Evolutionary conservation across 2,113 vertebrate genomes (phyloP), one percentile per base, ranked within the genome.

Genomic region (Nesospiza acunhae): DNA sequence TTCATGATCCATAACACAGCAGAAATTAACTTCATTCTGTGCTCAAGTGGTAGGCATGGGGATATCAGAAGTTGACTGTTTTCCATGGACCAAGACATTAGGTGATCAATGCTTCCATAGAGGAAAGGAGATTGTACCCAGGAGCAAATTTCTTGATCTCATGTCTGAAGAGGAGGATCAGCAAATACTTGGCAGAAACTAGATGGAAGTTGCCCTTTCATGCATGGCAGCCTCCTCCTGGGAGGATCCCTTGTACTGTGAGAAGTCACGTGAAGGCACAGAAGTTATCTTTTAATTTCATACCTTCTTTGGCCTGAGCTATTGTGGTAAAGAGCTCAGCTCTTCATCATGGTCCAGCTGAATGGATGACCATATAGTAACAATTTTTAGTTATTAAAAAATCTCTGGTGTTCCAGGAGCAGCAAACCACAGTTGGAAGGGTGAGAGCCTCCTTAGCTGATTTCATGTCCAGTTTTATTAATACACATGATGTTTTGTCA

Each of bases 401-500:
- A 53, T 62, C 66, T 69, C 23, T 72, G 18, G 31, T 42, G 22
- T 63, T 85, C 86, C 6, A 9, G 31, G 31, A 89, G 49, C 35
- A 82, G 44, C 22, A 92, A 72, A 63, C 8, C 0, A 0, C 39
- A 82, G 35, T 5, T 78, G 23, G 70, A 91, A 81, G 47, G 30
- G 35, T 84, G 46, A 56, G 46, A 77, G 42, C 31, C 5, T 77
- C 30, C 10, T 44, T 42, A 64, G 27, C 35, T 84, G 31, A 59
- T 52, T 56, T 82, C 27, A 56, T 5, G 20, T 49, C 20, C 49
- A 72, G 24, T 22, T 72, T 87, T 72, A 89, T 26, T 82, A 62
- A n/a, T 15, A 55, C 2, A 15, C 0, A 0, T 6, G 9, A 20
- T 1, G 2, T 56, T 75, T 62, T 72, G 19, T 72, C 35, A 49